Percentiles rank a stretch among this genome's conserved stretches.
These are phyloP conservation scores for Enteromius unitaeniatus DNA, from an alignment of 2,797 vertebrate genomes.

Conservation along the genomic window DNA sequence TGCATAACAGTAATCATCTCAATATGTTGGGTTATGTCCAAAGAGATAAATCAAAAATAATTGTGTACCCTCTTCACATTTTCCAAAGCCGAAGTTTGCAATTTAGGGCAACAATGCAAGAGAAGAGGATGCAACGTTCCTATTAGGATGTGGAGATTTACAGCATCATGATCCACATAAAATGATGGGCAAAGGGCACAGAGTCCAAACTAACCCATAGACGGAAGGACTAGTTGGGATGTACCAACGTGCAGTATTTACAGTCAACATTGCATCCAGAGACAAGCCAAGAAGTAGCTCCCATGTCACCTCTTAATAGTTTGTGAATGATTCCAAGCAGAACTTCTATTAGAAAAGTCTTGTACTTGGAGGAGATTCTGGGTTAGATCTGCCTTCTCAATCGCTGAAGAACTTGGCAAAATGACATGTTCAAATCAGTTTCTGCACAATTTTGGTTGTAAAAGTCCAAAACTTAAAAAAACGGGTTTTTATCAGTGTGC, in stretches of 20 bases:
- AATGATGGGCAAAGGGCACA: constrained; percentile 7
- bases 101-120: constrained; percentile 50
- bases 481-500: not conserved
- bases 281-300: not conserved
- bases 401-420: not conserved
- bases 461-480: too few species aligned
- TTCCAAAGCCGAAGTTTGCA: constrained; percentile 39
- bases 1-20: constrained; percentile 61
- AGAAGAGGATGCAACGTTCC: constrained; percentile 40
- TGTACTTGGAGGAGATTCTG: not conserved
- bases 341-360: not conserved
- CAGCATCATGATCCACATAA: constrained; percentile 5
- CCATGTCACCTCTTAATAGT: not conserved
- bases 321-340: not conserved
- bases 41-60: constrained; percentile 81
- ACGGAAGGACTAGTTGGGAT: not conserved
- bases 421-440: not conserved
- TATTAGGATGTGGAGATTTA: constrained; percentile 42
- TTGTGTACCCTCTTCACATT: constrained; percentile 68
- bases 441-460: not conserved
- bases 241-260: constrained; percentile 2
- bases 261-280: not conserved
- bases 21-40: constrained; percentile 76
- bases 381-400: not conserved
- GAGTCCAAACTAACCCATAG: not conserved